Base-by-base conservation (phyloP, 2,113 vertebrate genomes). In the Rynchops niger region DNA sequence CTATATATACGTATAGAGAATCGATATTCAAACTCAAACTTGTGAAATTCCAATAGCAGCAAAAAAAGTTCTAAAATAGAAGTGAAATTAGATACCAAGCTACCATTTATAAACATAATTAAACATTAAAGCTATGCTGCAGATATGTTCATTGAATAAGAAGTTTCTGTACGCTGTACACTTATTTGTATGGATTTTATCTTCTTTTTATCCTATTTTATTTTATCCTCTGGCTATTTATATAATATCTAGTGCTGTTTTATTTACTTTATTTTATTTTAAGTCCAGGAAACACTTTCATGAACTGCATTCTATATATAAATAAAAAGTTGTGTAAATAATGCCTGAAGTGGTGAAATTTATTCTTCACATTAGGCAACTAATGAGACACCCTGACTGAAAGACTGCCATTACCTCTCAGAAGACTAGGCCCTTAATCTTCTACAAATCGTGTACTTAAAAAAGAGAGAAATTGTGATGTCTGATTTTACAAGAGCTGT, bases 301-400 rank as follows among this genome's bases (percentile, higher is more conserved):
- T 84, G 42, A 93, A 82, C 47, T 79, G 14, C 40, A 18, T 73
- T 82, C 55, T 61, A 62, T 52, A 50, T n/a, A 91, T 52, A n/a
- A 84, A 67, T 67, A 89, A 93, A 91, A 95, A 40, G 6, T 17
- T 50, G 8, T 74, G 63, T 50, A 92, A 86, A 81, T 84, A 94
- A 81, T 78, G 50, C 42, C 77, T 50, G 55, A 55, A 69, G 50
- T 78, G 8, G 42, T 55, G 25, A 91, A 77, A 91, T 71, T 32
- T 58, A 58, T 96, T 97, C 79, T 52, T 88, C 69, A 94, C 62
- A 91, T 91, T 36, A 72, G 61, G 77, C 40, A 96, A 21, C 59
- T 95, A 93, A 97, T 65, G 86, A 96, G 93, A 96, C 90, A 83
- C 66, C 22, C 36, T 93, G 69, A 81, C 26, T 89, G 69, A 94